Conservation (phyloP, 64 coral and sea anemone species). For the Astreopora myriophthalma region DNA sequence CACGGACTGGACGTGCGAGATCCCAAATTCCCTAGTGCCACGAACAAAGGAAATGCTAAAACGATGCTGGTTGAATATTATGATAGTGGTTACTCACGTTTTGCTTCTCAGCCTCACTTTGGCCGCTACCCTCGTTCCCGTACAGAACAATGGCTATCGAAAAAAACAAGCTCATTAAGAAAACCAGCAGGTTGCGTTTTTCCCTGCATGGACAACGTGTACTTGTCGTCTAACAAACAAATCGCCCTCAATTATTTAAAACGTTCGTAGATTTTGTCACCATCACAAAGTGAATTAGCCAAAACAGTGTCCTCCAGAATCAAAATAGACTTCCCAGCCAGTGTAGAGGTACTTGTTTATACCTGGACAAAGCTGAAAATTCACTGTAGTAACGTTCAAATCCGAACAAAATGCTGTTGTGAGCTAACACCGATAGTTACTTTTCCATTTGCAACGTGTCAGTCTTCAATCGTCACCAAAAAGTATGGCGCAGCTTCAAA, state of each 20-base stretch:
- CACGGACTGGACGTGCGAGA: too few species aligned
- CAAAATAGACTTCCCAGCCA: not conserved
- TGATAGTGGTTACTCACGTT: not conserved
- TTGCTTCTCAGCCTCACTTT: constrained; percentile 7
- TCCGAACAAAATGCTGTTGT: too few species aligned
- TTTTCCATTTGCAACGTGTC: too few species aligned
- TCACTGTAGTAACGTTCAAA: too few species aligned
- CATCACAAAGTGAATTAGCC: not conserved
- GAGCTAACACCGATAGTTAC: accelerated
- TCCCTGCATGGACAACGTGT: not conserved
- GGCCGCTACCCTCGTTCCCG: constrained; percentile 31
- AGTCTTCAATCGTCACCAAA: too few species aligned
- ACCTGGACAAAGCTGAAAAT: not conserved
- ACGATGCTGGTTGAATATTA: too few species aligned
- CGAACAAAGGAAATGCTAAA: too few species aligned
- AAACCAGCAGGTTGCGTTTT: not conserved
- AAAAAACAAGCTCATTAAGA: not conserved
- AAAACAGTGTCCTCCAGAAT: too few species aligned
- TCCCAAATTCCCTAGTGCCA: too few species aligned
- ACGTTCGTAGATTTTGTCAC: not conserved
- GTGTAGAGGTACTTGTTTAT: not conserved
- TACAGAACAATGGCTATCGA: constrained; percentile 29
- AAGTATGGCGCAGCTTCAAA: too few species aligned
- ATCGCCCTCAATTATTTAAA: not conserved
- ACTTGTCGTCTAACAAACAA: not conserved